Evolutionary conservation across 2,797 vertebrate genomes (phyloP), one percentile per base, ranked within the genome.

Genomic region (Adelosebastes latens): DNA sequence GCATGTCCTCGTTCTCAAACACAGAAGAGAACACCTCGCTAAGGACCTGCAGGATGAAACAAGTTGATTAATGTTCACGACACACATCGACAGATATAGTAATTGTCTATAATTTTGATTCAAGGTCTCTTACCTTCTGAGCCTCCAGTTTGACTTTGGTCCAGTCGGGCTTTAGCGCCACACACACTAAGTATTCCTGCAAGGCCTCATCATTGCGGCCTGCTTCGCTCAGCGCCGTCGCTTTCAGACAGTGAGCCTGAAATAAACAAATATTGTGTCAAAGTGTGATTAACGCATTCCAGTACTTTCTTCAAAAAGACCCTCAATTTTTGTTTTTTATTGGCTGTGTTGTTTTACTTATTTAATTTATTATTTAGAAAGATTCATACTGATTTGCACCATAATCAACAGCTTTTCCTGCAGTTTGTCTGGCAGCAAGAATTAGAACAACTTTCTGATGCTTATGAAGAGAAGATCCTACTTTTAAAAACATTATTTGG

Each of bases 151-250:
- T 97, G 82, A 96, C 95, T 86, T 94, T 94, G 88, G 93, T 96
- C 96, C 96, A 97, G 77, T 97, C 90, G 2, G 97, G 97, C 89
- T 97, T 97, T 85, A 98, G 94, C 18, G 97, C 96, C 90, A 97
- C 93, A 87, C 97, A 98, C 70, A 96, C 83, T n/a, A 98, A 92
- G 92, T 97, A 97, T 63, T 98, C 97, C 93, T 97, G 97, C 89
- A 97, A 88, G 59, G 96, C 96, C 91, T 98, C 97, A 53, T 97
- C 96, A 1, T 92, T 96, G 49, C 95, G 96, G 80, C 95, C 95
- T 46, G 96, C 94, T 92, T 94, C 94, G 83, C 93, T 96, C 85
- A 98, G 94, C 65, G 96, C 96, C 32, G 95, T 93, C 75, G 97
- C 97, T 94, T 97, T 97, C 76, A 97, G 86, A 87, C 91, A 96